Evolutionary conservation across 2,113 vertebrate species (phyloP), one percentile per base, ranked within the genome.

Genomic region (Prionailurus bengalensis): DNA sequence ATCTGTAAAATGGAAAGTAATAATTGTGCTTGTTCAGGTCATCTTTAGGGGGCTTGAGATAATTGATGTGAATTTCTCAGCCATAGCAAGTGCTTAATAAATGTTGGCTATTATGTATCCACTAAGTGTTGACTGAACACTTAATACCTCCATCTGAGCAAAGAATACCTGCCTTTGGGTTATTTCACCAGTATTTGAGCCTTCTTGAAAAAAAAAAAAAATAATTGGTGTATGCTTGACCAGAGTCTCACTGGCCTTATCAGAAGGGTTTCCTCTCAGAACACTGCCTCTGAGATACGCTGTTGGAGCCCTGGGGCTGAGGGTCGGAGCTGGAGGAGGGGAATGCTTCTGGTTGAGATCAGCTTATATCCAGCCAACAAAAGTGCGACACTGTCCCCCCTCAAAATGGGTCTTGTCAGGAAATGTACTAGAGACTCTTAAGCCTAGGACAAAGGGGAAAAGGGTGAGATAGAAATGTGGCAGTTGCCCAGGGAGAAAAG

Each of bases 71-170:
- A 93, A 39, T 83, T 86, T 92, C 74, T 86, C 53, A 91, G 76
- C 71, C 81, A 33, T 92, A 95, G 29, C 48, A 94, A 68, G 71
- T 89, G 14, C 36, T 68, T 88, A 25, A 45, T 61, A 92, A 87
- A 45, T 96, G 87, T 7, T 53, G 51, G 84, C 76, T 79, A 9
- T 19, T 84, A 63, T 12, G 14, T 39, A 70, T 65, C 36, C 6
- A 85, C 0, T 63, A 74, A 86, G 3, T 61, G 2, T 76, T 86
- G 48, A 71, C 42, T 68, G 27, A 74, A 76, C 71, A 92, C 39
- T 84, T 83, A 31, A 76, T 61, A 74, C 39, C 78, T 55, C 74
- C 42, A 7, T 51, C 53, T 73, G 36, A 84, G 36, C 27, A 89
- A 71, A 65, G 55, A 58, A 15, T 51, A 65, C 14, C 63, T 78